phyloP scores from a whole-genome alignment of 2,888 invertebrate genomes.

The Nycteola revayana region DNA sequence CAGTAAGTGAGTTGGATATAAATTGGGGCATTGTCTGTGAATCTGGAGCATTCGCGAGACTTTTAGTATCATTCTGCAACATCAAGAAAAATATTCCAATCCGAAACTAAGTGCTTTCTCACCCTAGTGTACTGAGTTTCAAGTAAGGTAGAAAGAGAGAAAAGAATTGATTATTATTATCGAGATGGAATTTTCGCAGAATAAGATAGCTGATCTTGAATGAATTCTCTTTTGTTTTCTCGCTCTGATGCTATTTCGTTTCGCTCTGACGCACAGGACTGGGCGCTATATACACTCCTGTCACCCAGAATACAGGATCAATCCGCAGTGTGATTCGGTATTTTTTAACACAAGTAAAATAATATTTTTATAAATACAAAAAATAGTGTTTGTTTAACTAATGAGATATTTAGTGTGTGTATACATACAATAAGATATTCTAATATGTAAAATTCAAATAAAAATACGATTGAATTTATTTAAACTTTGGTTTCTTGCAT shows the following conservation, averaged over 20 bases:
- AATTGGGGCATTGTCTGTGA: slow-evolving; percentile 82
- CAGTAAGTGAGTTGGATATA: slow-evolving; percentile 80
- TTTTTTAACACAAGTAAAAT: slow-evolving; percentile 15
- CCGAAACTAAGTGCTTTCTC: slow-evolving; percentile 36
- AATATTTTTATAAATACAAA: background rate
- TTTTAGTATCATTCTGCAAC: slow-evolving; percentile 66
- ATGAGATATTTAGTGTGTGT: background rate
- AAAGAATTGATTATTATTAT: slow-evolving; percentile 58
- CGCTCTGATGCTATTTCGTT: slow-evolving; percentile 58
- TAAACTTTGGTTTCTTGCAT: too few species aligned
- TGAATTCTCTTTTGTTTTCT: slow-evolving; percentile 72
- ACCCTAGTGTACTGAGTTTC: slow-evolving; percentile 31
- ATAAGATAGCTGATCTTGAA: slow-evolving; percentile 69
- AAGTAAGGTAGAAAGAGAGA: slow-evolving; percentile 41
- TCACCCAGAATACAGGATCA: slow-evolving; percentile 72
- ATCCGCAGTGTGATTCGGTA: slow-evolving; percentile 63
- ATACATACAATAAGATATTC: background rate
- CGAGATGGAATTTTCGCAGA: slow-evolving; percentile 56
- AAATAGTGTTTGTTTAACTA: background rate
- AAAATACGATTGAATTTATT: too few species aligned
- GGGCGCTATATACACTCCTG: slow-evolving; percentile 60
- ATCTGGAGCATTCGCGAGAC: slow-evolving; percentile 74
- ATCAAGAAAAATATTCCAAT: slow-evolving; percentile 46
- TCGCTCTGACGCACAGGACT: slow-evolving; percentile 61
- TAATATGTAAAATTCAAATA: too few species aligned